Conservation (phyloP, 1,140 invertebrate genomes). For the Diachasmimorpha longicaudata region DNA sequence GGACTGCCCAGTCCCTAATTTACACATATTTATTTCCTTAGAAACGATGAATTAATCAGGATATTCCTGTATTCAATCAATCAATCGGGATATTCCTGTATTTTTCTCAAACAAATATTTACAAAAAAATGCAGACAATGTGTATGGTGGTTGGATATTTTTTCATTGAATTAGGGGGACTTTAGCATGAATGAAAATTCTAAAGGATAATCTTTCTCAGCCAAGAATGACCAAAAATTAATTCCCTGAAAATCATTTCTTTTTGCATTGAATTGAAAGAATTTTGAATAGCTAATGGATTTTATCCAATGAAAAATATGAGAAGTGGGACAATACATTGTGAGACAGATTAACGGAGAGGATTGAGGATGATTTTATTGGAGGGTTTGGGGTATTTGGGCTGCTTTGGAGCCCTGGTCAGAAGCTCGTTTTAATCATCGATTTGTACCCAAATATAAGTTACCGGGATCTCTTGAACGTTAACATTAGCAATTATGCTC, state of each 20-base stretch:
- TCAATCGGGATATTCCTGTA: neutral
- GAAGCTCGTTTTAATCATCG: too few relatives aligned
- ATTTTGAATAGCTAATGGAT: too few relatives aligned
- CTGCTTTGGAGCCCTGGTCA: too few relatives aligned
- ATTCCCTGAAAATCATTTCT: neutral
- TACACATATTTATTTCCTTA: neutral
- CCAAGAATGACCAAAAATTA: neutral
- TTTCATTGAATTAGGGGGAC: conserved; percentile 37
- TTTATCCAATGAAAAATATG: neutral
- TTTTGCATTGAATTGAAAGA: too few relatives aligned
- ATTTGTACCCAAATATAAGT: too few relatives aligned
- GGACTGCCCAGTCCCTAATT: neutral
- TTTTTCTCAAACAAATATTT: conserved; percentile 24
- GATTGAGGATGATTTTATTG: neutral
- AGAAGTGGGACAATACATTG: neutral
- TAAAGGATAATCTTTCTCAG: neutral
- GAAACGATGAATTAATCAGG: neutral
- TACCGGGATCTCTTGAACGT: too few relatives aligned
- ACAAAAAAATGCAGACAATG: conserved; percentile 61
- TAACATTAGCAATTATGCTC: too few relatives aligned
- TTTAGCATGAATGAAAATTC: conserved; percentile 13
- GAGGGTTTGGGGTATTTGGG: too few relatives aligned
- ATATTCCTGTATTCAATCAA: neutral
- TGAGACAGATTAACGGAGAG: neutral
- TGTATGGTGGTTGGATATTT: conserved; percentile 63